Percentiles rank a stretch among this genome's conserved stretches.
Evolutionary conservation across 1,140 invertebrate genomes (phyloP).

Genomic region (Papilio helenus): DNA sequence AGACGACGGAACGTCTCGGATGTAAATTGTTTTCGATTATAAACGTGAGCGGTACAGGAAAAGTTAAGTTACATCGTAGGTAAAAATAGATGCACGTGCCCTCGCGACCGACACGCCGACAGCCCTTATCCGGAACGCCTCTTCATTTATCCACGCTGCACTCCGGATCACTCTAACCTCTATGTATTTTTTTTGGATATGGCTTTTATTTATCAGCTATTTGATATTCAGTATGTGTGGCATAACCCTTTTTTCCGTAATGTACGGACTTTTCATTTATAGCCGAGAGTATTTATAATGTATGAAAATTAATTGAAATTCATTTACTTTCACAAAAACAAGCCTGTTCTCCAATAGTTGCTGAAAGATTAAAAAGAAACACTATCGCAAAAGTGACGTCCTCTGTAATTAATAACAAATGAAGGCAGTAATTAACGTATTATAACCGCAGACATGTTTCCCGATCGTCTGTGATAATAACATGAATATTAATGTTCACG

Average conservation of each 20-base stretch:
- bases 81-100: slow-evolving; percentile 67
- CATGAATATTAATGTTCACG: slow-evolving; percentile 69
- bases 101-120: slow-evolving; percentile 48
- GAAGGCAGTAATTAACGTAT: slow-evolving; percentile 6
- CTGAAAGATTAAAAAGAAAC: slow-evolving; percentile 26
- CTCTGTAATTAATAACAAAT: neutral
- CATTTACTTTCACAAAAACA: neutral
- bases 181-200: slow-evolving; percentile 1
- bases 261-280: neutral
- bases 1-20: slow-evolving; percentile 41
- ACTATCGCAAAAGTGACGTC: neutral
- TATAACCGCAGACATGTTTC: slow-evolving; percentile 24
- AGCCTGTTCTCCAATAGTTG: neutral
- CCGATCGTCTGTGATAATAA: slow-evolving; percentile 42
- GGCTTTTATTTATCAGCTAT: neutral
- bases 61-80: slow-evolving; percentile 47
- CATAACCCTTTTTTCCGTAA: neutral
- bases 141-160: slow-evolving; percentile 52
- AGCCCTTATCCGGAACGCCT: slow-evolving; percentile 54
- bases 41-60: slow-evolving; percentile 52
- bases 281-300: neutral
- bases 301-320: neutral
- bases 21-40: slow-evolving; percentile 49
- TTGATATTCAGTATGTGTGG: too few species aligned
- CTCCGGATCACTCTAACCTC: slow-evolving; percentile 31